Percentiles rank a stretch among this genome's conserved stretches.
These are phyloP conservation scores for Saccostrea cuccullata DNA, from an alignment of 1,140 invertebrate genomes.

Conservation along the genomic window DNA sequence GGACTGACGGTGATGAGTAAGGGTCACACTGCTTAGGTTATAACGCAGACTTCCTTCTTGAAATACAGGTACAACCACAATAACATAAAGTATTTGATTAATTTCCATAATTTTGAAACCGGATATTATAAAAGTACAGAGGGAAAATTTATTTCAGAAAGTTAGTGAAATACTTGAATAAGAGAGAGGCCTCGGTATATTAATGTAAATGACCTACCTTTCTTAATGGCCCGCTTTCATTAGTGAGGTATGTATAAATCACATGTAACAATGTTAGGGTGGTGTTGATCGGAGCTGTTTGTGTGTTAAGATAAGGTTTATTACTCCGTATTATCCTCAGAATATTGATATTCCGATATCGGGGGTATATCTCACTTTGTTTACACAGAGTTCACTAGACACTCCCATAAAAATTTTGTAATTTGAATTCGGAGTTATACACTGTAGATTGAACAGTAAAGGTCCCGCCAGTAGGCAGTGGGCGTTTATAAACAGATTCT, in stretches of 20 bases:
- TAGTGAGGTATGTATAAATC: constrained; percentile 10
- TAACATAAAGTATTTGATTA: background rate
- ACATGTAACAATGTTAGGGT: background rate
- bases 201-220: constrained; percentile 5
- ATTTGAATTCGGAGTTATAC: background rate
- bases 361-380: constrained; percentile 1
- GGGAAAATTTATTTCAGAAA: background rate
- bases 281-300: background rate
- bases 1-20: background rate
- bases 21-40: background rate
- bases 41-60: background rate
- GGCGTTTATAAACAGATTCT: background rate
- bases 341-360: background rate
- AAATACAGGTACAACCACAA: background rate
- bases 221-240: constrained; percentile 14
- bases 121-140: background rate
- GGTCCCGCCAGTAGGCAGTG: background rate
- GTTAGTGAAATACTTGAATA: background rate
- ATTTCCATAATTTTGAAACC: background rate
- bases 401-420: constrained; percentile 14
- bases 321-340: background rate
- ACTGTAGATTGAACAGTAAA: constrained; percentile 3
- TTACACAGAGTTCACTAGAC: background rate
- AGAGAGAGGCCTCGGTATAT: background rate
- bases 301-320: constrained; percentile 19